A percentile compares a stretch with the other conserved stretches of the same genome.
These are phyloP conservation scores for Ceryle rudis DNA, from an alignment of 2,797 vertebrate species.

Conservation along the genomic window DNA sequence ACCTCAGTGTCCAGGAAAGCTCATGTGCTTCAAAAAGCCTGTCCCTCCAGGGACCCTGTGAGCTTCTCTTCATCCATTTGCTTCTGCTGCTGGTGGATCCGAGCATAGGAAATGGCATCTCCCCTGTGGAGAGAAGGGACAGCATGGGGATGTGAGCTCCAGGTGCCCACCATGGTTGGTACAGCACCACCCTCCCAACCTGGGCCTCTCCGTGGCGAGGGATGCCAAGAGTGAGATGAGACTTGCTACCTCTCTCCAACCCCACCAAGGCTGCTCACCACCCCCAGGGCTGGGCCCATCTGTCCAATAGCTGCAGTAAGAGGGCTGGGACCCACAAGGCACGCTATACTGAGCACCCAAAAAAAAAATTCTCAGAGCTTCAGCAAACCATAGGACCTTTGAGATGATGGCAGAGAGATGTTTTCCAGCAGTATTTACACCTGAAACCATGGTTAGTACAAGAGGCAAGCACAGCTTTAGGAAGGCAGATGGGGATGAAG, in stretches of 20 bases:
- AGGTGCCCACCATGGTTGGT: background rate
- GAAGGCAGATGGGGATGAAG: background rate
- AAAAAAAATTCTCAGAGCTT: background rate
- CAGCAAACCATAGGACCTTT: background rate
- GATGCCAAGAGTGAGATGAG: background rate
- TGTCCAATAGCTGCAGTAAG: background rate
- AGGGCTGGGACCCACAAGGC: background rate
- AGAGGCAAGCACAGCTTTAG: background rate
- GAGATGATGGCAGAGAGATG: background rate
- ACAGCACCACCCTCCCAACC: background rate
- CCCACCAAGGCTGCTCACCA: background rate
- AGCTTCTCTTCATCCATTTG: slow-evolving; percentile 89
- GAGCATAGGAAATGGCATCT: slow-evolving; percentile 90
- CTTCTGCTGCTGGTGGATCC: slow-evolving; percentile 93
- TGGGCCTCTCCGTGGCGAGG: rapidly evolving
- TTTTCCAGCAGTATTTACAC: background rate
- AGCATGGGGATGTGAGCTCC: rapidly evolving
- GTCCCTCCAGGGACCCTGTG: slow-evolving; percentile 76
- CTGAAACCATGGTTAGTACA: rapidly evolving
- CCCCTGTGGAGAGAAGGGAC: slow-evolving; percentile 81
- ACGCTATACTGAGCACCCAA: background rate
- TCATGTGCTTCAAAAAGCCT: slow-evolving; percentile 73
- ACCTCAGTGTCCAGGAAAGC: background rate
- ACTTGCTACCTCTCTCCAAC: background rate
- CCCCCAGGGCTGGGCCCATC: background rate